Base-by-base conservation (phyloP, 2,113 vertebrate genomes). In the Oryzias melastigma region DNA sequence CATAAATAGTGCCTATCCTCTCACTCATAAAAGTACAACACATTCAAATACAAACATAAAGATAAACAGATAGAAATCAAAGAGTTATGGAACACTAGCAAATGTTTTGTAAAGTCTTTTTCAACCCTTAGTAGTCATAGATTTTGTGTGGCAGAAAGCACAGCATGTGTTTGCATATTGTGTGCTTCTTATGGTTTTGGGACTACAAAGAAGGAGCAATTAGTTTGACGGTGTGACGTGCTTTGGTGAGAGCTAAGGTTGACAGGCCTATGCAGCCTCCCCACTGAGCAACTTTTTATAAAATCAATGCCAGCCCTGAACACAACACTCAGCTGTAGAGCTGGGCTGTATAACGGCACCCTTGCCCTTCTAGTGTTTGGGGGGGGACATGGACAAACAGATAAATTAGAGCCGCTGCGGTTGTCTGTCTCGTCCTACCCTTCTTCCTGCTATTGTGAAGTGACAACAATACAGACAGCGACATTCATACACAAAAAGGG, bases 221-320 rank as follows among this genome's bases (percentile, higher is more conserved):
- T 87, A 89, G 67, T 74, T 73, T 80, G 78, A 77, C 29, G 54
- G n/a, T 63, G 72, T 72, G 62, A 77, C 35, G 35, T 72, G 58
- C 55, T 82, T 75, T 68, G 57, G 78, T 58, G 68, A 79, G 71
- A 71, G 75, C 68, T 74, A 58, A 63, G 58, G 75, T 68, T 90
- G 89, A 90, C 82, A 87, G 84, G 78, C 77, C 83, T 87, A 86
- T 75, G 83, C 83, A 62, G 81, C 84, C 53, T 70, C 63, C 90
- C 86, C 69, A 67, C 83, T 80, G 85, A 0, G 81, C 81, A 89
- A 87, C 86, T 87, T 88, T 90, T 91, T 83, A 89, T 82, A 88
- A 90, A 91, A 91, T 91, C 88, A 88, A 91, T 92, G 84, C 70
- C 61, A 69, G 75, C 75, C 85, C 88, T 84, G 87, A 91, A 91